Percentiles rank a stretch among this genome's conserved stretches.
Evolutionary conservation across 2,888 invertebrate genomes (phyloP).

Genomic region (Macrophya annulata): DNA sequence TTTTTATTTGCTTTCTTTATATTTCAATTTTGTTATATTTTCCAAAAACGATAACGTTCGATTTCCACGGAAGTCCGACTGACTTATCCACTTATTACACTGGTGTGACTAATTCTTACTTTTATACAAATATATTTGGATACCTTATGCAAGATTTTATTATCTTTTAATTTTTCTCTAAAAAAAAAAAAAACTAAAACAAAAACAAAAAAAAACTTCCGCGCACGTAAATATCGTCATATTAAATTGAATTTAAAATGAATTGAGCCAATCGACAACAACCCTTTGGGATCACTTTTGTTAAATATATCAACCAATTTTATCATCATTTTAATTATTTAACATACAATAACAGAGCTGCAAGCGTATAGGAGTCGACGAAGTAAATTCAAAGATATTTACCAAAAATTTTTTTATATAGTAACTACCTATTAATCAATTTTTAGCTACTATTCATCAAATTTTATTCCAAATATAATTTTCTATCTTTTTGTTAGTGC

Average conservation of each 20-base stretch:
- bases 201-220: not conserved
- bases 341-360: not conserved
- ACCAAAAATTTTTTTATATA: not conserved
- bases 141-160: conserved; percentile 2
- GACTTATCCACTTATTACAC: conserved; percentile 5
- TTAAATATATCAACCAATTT: not conserved
- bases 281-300: not conserved
- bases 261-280: conserved; percentile 13
- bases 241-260: not conserved
- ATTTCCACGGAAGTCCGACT: conserved; percentile 9
- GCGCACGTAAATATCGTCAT: not conserved
- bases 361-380: not conserved
- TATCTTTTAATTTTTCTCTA: not conserved
- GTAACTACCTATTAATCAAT: not conserved
- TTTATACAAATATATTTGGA: conserved; percentile 42
- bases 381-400: not conserved
- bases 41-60: not conserved
- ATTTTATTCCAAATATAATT: not conserved
- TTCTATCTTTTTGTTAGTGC: not conserved
- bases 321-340: not conserved
- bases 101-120: not conserved
- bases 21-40: not conserved
- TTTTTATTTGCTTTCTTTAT: not conserved
- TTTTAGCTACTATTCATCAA: not conserved
- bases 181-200: not conserved